A percentile compares a stretch with the other conserved stretches of the same genome.
phyloP scores from a whole-genome alignment of 2,888 invertebrate genomes.

The Cheilosia vernalis region DNA sequence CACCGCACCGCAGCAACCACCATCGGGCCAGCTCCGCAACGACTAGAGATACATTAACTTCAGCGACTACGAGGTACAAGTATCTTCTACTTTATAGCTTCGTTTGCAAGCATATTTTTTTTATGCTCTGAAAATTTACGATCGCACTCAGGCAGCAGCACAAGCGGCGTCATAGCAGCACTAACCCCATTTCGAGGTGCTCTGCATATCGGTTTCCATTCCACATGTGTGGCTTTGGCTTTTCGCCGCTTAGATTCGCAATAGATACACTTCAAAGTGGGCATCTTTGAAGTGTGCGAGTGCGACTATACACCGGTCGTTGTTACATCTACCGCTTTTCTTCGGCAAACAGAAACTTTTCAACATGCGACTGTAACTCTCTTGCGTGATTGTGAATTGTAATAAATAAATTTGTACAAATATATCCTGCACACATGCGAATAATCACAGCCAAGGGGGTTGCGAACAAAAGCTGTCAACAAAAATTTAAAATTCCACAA shows the following conservation, averaged over 20 bases:
- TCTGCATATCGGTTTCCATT: slow-evolving; percentile 43
- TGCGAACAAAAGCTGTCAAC: slow-evolving; percentile 42
- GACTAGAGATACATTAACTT: slow-evolving; percentile 47
- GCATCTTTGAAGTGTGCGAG: slow-evolving; percentile 13
- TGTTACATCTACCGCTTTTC: background rate
- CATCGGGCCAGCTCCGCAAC: background rate
- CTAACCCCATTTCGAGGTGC: slow-evolving; percentile 61
- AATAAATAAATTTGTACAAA: slow-evolving; percentile 51
- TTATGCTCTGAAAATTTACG: slow-evolving; percentile 73
- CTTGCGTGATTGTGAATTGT: slow-evolving; percentile 51
- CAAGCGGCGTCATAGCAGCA: slow-evolving; percentile 45
- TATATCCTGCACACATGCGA: slow-evolving; percentile 48
- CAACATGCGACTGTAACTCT: no score
- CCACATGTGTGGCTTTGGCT: slow-evolving; percentile 21
- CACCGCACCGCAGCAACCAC: background rate
- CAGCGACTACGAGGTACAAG: slow-evolving; percentile 37
- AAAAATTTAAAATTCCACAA: slow-evolving; percentile 50
- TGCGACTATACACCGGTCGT: background rate
- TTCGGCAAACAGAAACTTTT: background rate
- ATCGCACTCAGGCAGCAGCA: slow-evolving; percentile 45
- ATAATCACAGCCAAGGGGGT: background rate
- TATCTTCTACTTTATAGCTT: slow-evolving; percentile 66
- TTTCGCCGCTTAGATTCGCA: slow-evolving; percentile 53
- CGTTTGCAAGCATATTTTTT: slow-evolving; percentile 64
- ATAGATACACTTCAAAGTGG: slow-evolving; percentile 51